These are phyloP conservation scores for Calameuta idolon DNA, from an alignment of 2,888 invertebrate species.

Conservation along the genomic window DNA sequence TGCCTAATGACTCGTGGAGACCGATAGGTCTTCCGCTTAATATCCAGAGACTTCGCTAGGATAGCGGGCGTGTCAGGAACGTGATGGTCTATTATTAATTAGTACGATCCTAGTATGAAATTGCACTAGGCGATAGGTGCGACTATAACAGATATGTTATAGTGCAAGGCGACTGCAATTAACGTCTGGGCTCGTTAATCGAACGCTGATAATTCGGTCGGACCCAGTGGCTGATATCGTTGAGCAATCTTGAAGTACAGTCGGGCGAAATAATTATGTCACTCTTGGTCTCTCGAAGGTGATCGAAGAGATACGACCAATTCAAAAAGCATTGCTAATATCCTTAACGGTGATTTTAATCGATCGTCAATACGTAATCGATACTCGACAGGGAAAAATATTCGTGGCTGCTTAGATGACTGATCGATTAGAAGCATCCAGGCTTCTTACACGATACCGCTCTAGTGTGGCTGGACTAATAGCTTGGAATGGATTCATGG, in stretches of 20 bases:
- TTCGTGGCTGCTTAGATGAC: background rate
- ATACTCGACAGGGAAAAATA: background rate
- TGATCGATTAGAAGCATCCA: background rate
- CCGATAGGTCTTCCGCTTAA: background rate
- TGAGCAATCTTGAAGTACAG: background rate
- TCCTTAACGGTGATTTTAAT: background rate
- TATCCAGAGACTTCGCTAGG: background rate
- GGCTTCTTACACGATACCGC: background rate
- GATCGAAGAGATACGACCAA: background rate
- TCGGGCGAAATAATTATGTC: background rate
- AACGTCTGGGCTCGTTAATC: conserved; percentile 34
- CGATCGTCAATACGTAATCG: background rate
- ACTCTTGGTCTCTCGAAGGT: background rate
- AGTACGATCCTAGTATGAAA: background rate
- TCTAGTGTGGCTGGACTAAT: background rate
- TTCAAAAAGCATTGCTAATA: background rate
- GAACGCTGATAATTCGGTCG: conserved; percentile 25
- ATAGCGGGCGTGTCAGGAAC: background rate
- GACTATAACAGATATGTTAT: background rate
- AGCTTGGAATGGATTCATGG: background rate
- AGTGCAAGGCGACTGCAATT: conserved; percentile 35
- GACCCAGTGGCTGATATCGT: background rate
- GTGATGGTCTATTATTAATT: background rate
- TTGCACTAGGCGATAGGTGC: background rate
- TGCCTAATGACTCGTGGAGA: background rate